Evolutionary conservation across 2,797 vertebrate genomes (phyloP), one percentile per base, ranked within the genome.

Genomic region (Pseudocheirus occidentalis): DNA sequence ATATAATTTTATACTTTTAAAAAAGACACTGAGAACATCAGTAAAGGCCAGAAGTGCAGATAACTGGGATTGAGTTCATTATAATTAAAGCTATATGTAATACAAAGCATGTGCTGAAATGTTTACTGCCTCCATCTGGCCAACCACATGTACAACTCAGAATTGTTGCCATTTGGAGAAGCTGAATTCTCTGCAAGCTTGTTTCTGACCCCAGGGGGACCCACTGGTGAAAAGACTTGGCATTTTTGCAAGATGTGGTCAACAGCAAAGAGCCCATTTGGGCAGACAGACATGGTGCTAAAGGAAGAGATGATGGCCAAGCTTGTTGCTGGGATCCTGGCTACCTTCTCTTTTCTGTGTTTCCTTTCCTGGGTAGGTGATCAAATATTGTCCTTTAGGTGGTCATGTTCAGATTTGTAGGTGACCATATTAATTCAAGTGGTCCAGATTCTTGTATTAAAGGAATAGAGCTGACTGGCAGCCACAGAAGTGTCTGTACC

Each of bases 11-110:
- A 12, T 46, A 0, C 94, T 92, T 92, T 92, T 94, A 93, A 93
- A 90, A 95, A 58, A 91, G 87, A 94, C 31, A 94, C 54, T 90
- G 10, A 90, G 90, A 89, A 27, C 55, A 54, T 95, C 90, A 73
- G n/a, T 91, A 73, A 96, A 95, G 31, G 94, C 55, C 28, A n/a
- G 91, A 96, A 94, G 6, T 92, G 91, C 87, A 94, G 90, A 93
- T 66, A 58, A 92, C 93, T 93, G 50, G 53, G n/a, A 55, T 66
- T 95, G n/a, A 97, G 93, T 59, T 91, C 93, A 59, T 93, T 95
- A 92, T n/a, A 90, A 52, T 46, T 3, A 54, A 66, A 73, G 34
- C 31, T 93, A 92, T 58, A 90, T 56, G 13, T 87, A 87, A 50
- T 50, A 50, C 40, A 27, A 87, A 50, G 10, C 73, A 87, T 81